Evolutionary conservation across 2,797 vertebrate genomes (phyloP), one percentile per base, ranked within the genome.

Genomic region (Poecilia picta): DNA sequence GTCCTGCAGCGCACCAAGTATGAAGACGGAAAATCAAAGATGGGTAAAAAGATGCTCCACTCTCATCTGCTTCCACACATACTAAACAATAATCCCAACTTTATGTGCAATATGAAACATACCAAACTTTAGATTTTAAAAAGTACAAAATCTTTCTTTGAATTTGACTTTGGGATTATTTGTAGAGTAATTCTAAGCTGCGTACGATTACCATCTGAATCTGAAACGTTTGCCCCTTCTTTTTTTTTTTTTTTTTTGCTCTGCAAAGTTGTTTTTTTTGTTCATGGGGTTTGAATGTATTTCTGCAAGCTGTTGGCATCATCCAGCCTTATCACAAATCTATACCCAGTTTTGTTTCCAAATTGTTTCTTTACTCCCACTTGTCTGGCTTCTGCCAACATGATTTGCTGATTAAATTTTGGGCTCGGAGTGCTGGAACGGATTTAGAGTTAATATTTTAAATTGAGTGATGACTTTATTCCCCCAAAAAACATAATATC

Each of bases 1-100:
- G 96, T 99, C 85, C 94, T 99, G 39, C 98, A 99, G 90, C 97
- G 98, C 80, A 99, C 98, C 5, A 99, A 99, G 85, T 99, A 99
- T 55, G 98, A 99, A 94, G 98, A 99, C 0, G 97, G 97, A 45
- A 99, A 98, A 91, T 97, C 97, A 85, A 99, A 99, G 95, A 98
- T 99, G 95, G 98, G 98, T 99, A 95, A 95, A 95, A 45, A 25
- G 23, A 64, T 2, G 0, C n/a, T 51, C 53, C 36, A 39, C 72
- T 64, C 36, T 70, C 46, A n/a, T 64, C 41, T 66, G 51, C 6
- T 20, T 79, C 36, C 64, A 80, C 72, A 57, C 66, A 6, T 31
- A 66, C 18, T 64, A 20, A 77, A 39, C 45, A 10, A 39, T 71
- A 43, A 74, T 78, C 81, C 31, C 36, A 11, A 1, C 18, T 39